These are phyloP conservation scores for Pseudomyrmex dendroicus DNA, from an alignment of 1,140 invertebrate genomes.

Conservation along the genomic window DNA sequence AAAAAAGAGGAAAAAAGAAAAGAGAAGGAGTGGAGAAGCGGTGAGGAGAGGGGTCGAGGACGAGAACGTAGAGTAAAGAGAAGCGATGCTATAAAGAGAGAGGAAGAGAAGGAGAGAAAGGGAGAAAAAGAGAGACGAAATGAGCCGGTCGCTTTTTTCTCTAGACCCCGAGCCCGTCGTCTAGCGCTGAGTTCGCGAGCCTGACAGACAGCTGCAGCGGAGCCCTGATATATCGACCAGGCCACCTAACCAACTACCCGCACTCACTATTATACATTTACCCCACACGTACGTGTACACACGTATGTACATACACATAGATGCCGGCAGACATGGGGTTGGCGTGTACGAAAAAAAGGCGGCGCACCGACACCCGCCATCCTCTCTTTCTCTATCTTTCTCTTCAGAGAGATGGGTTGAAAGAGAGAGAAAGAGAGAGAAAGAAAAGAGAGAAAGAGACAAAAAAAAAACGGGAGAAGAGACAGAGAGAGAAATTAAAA, in stretches of 20 bases:
- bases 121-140: slow-evolving; percentile 57
- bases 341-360: slow-evolving; percentile 75
- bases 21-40: not conserved
- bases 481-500: no score
- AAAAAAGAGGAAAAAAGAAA: not conserved
- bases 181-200: slow-evolving; percentile 80
- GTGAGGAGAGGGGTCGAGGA: slow-evolving; percentile 23
- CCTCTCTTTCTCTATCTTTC: slow-evolving; percentile 37
- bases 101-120: slow-evolving; percentile 22
- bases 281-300: slow-evolving; percentile 59
- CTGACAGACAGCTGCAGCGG: slow-evolving; percentile 84
- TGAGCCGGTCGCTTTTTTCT: slow-evolving; percentile 77
- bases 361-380: slow-evolving; percentile 67
- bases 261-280: slow-evolving; percentile 77
- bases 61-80: not conserved
- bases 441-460: no score
- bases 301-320: slow-evolving; percentile 18
- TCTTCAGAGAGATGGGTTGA: not conserved
- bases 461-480: no score
- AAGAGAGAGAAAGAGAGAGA: no score
- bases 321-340: slow-evolving; percentile 67
- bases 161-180: slow-evolving; percentile 78
- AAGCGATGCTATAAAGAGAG: not conserved
- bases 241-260: slow-evolving; percentile 78
- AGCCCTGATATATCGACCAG: slow-evolving; percentile 84